Conservation (phyloP, 2,888 invertebrate species). For the Dicyrtomina minuta region DNA sequence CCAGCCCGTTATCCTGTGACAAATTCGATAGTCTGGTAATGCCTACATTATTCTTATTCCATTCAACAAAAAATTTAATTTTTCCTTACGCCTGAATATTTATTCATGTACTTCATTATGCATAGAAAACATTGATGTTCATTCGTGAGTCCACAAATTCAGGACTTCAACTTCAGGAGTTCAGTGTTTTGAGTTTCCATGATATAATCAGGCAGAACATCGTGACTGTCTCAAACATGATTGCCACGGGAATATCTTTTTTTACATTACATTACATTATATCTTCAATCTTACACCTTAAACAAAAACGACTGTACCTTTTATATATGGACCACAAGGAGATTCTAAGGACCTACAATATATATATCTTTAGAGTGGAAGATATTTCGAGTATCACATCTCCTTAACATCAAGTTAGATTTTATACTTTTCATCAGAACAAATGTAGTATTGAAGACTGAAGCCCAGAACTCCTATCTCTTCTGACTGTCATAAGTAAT, state of each 20-base stretch:
- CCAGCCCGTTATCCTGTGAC: too few species aligned
- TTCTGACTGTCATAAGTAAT: conserved; percentile 25
- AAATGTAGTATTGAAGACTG: too few species aligned
- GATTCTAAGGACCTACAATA: background rate
- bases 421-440: too few species aligned
- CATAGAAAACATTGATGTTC: background rate
- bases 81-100: too few species aligned
- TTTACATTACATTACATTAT: background rate
- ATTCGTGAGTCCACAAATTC: conserved; percentile 16
- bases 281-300: background rate
- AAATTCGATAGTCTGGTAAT: too few species aligned
- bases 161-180: background rate
- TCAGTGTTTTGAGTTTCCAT: conserved; percentile 6
- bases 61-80: too few species aligned
- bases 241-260: background rate
- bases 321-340: background rate
- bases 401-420: background rate
- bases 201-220: conserved; percentile 19
- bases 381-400: background rate
- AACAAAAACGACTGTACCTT: background rate
- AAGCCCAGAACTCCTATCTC: background rate
- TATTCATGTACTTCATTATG: background rate
- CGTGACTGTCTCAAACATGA: background rate
- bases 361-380: background rate
- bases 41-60: too few species aligned